phyloP scores from a whole-genome alignment of 2,888 invertebrate species.

The Cataglyphis albicans region DNA sequence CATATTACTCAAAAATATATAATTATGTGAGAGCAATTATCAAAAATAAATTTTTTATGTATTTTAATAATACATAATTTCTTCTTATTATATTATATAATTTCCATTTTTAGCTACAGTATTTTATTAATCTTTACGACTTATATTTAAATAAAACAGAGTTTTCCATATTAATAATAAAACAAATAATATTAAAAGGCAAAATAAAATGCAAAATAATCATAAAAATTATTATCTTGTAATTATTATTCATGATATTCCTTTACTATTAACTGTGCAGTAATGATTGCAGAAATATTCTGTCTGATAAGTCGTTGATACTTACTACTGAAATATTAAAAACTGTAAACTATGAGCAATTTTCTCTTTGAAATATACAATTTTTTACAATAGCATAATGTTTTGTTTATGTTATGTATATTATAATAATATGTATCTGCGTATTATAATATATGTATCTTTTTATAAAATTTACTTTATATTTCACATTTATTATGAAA shows the following conservation, averaged over 20 bases:
- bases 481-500: neutral
- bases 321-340: slow-evolving; percentile 20
- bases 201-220: neutral
- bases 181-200: neutral
- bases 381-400: neutral
- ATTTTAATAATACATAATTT: no score
- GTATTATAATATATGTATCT: neutral
- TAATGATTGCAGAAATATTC: neutral
- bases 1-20: neutral
- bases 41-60: neutral
- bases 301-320: neutral
- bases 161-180: neutral
- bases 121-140: neutral
- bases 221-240: neutral
- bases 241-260: neutral
- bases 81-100: no score
- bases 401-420: neutral
- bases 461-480: neutral
- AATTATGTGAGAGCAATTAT: neutral
- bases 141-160: neutral
- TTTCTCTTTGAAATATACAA: neutral
- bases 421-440: no score
- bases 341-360: neutral
- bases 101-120: neutral
- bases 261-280: neutral